These are phyloP conservation scores for Apocheima hispidaria DNA, from an alignment of 2,888 invertebrate species.

Conservation along the genomic window DNA sequence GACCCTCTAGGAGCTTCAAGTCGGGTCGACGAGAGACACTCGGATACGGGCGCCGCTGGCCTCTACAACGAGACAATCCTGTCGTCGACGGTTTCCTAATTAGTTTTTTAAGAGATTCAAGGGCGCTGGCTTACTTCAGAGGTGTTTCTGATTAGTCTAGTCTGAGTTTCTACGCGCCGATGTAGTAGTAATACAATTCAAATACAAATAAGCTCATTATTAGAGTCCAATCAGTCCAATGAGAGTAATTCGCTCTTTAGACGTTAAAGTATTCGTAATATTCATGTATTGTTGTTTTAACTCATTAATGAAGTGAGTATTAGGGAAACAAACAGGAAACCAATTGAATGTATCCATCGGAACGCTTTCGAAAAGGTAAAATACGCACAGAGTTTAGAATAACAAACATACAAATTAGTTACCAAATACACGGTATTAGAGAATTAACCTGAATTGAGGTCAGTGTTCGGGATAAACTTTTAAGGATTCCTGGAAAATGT, in stretches of 20 bases:
- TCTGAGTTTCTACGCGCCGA: neutral
- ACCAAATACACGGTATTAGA: neutral
- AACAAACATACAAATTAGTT: constrained; percentile 4
- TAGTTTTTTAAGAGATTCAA: constrained; percentile 27
- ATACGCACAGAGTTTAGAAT: neutral
- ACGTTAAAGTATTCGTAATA: no score
- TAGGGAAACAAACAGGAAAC: neutral
- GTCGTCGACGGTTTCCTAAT: constrained; percentile 25
- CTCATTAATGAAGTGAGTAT: no score
- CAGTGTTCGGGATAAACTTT: constrained; percentile 2
- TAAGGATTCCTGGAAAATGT: constrained; percentile 2
- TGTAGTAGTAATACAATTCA: neutral
- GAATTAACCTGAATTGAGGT: constrained; percentile 3
- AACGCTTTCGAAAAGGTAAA: constrained; percentile 4
- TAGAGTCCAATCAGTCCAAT: no score
- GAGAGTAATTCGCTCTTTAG: no score
- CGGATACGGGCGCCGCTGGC: constrained; percentile 6
- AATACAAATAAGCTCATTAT: no score
- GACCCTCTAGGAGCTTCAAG: constrained; percentile 19
- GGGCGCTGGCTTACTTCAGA: constrained; percentile 14
- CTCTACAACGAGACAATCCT: constrained; percentile 35
- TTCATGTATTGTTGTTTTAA: no score
- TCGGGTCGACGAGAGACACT: constrained; percentile 11
- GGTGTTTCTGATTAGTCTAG: neutral
- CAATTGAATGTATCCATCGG: neutral